Evolutionary conservation across 2,113 vertebrate genomes (phyloP), one percentile per base, ranked within the genome.

Genomic region (Coryphaenoides rupestris): DNA sequence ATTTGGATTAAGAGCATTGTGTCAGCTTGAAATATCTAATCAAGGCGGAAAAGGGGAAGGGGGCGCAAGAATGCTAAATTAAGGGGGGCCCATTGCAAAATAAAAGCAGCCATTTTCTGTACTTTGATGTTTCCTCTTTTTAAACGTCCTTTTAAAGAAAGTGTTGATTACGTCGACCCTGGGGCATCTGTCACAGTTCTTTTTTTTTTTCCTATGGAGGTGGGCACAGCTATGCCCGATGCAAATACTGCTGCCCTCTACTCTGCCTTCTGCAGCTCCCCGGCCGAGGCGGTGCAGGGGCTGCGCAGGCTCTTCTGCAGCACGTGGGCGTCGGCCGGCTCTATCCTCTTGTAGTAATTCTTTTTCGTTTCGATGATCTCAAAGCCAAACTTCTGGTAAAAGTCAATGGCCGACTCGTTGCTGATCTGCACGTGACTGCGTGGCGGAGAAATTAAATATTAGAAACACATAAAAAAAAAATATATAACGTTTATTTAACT

Each of bases 271-370:
- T 98, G 96, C 84, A 94, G 90, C 63, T 98, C 96, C 91, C 91
- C n/a, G 74, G 89, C 92, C 63, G 91, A 90, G 74, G 90, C 92
- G 56, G 88, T 85, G 69, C 89, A 87, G 76, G 91, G 89, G 88
- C 88, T 93, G 89, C 94, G 88, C 88, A 99, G 93, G 83, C 94
- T 98, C 90, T 99, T 98, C 90, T 99, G 96, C 88, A 99, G 92
- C 87, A 99, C 96, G 0, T 98, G 97, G 73, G 96, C 97, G 62
- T 99, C 97, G 77, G 97, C 96, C 0, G 97, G 97, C 82, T 98
- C 96, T 97, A 98, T 99, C 91, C 97, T 96, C 92, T 99, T 99
- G 92, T 98, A 99, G 91, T 99, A 99, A 91, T 99, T 98, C 89
- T 98, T 98, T 94, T 99, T 98, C 67, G 97, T 98, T 89, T 98